Percentiles rank a stretch among this genome's conserved stretches.
Conservation (phyloP, 1,140 invertebrate genomes). For the Ips typographus region DNA sequence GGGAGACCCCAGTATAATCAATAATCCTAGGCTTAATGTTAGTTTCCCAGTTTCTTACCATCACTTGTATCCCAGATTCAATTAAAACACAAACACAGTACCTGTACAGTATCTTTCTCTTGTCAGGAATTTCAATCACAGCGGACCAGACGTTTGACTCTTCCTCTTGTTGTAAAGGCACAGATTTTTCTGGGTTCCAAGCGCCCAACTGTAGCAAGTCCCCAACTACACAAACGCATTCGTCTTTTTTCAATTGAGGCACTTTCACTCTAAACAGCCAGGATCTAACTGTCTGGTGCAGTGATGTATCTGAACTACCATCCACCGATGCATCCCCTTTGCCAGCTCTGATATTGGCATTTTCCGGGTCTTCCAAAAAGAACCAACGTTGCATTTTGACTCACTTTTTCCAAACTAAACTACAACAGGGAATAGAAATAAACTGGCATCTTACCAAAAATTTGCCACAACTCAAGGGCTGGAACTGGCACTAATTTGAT, state of each 20-base stretch:
- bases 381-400: conserved; percentile 59
- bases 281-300: conserved; percentile 46
- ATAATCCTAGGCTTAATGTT: conserved; percentile 69
- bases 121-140: conserved; percentile 62
- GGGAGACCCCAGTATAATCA: conserved; percentile 36
- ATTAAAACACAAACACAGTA: conserved; percentile 71
- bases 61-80: conserved; percentile 54
- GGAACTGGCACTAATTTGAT: no score
- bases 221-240: conserved; percentile 55
- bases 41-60: conserved; percentile 84
- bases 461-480: no score
- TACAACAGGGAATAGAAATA: not conserved
- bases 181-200: conserved; percentile 55
- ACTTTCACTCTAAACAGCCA: conserved; percentile 56
- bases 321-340: conserved; percentile 30
- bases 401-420: not conserved
- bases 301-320: conserved; percentile 47
- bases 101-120: conserved; percentile 70
- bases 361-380: conserved; percentile 55
- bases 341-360: conserved; percentile 43
- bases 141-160: conserved; percentile 57
- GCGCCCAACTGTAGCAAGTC: conserved; percentile 53
- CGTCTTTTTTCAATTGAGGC: conserved; percentile 48
- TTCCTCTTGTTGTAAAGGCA: conserved; percentile 51
- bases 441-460: no score